A percentile compares a stretch with the other conserved stretches of the same genome.
phyloP scores from a whole-genome alignment of 2,797 vertebrate genomes.

The Muscicapa striata region DNA sequence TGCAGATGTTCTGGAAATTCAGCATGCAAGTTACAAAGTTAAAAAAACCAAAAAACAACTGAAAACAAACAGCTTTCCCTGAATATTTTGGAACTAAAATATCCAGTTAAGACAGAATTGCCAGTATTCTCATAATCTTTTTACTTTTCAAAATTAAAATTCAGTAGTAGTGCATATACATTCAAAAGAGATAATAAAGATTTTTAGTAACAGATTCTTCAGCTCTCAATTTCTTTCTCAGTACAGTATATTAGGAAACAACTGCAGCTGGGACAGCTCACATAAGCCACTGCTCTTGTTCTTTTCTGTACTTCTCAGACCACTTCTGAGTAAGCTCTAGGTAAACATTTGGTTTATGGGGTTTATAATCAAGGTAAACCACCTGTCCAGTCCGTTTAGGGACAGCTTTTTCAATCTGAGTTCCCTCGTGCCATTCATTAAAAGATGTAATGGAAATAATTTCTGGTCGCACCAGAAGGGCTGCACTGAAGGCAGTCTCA shows the following conservation, averaged over 20 bases:
- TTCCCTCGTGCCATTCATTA: conserved; percentile 98
- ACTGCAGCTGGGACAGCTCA: neutral
- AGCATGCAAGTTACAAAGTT: neutral
- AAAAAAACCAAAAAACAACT: neutral
- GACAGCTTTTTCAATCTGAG: conserved; percentile 94
- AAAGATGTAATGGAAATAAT: conserved; percentile 95
- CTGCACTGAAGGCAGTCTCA: conserved; percentile 87
- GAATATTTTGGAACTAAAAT: conserved; percentile 7
- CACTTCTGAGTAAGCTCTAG: conserved; percentile 93
- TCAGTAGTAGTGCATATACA: conserved; percentile 45
- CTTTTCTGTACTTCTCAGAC: conserved; percentile 87
- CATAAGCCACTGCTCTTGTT: conserved; percentile 79
- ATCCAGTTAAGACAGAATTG: neutral
- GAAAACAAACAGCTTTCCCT: neutral
- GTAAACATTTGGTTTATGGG: conserved; percentile 89
- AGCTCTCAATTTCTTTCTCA: neutral
- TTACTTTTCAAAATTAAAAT: conserved; percentile 25
- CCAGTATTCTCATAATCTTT: neutral
- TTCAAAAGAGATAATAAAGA: conserved; percentile 15
- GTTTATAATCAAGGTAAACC: conserved; percentile 91
- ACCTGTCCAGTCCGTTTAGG: conserved; percentile 84
- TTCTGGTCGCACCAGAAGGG: conserved; percentile 84
- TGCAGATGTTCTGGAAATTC: neutral
- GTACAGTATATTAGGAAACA: neutral
- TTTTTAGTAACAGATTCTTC: neutral